Percentiles rank a stretch among this genome's conserved stretches.
These are phyloP conservation scores for Drosophila parabipectinata DNA, from an alignment of 1,140 invertebrate genomes.

Conservation along the genomic window DNA sequence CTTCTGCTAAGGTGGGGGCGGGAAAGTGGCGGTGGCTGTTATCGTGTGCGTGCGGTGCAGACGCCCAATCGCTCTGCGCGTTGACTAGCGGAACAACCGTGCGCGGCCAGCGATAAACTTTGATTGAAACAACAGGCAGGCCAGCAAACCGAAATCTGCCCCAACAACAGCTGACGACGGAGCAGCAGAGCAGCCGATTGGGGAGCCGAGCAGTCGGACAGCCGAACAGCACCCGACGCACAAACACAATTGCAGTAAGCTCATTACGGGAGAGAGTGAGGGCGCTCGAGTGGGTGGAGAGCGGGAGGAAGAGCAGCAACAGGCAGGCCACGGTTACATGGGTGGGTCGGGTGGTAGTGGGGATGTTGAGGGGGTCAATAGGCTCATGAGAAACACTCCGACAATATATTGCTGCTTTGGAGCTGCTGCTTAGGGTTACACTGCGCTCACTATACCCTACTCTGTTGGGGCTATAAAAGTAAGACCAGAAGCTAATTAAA, in stretches of 20 bases:
- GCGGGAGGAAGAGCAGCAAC: slow-evolving; percentile 49
- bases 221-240: slow-evolving; percentile 15
- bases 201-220: neutral
- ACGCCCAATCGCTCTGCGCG: slow-evolving; percentile 44
- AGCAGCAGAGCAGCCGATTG: slow-evolving; percentile 12
- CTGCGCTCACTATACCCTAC: slow-evolving; percentile 42
- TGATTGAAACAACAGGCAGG: slow-evolving; percentile 49
- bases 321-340: slow-evolving; percentile 47
- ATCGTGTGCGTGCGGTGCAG: slow-evolving; percentile 13
- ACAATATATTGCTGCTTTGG: slow-evolving; percentile 36
- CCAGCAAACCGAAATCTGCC: slow-evolving; percentile 24
- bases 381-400: slow-evolving; percentile 38
- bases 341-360: neutral
- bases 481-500: neutral
- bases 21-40: slow-evolving; percentile 11
- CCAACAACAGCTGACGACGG: slow-evolving; percentile 22
- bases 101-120: slow-evolving; percentile 69
- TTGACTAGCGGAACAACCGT: slow-evolving; percentile 58
- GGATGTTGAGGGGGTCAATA: slow-evolving; percentile 2
- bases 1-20: slow-evolving; percentile 34
- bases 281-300: slow-evolving; percentile 6
- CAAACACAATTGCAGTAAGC: slow-evolving; percentile 38
- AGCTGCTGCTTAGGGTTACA: slow-evolving; percentile 37
- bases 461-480: neutral
- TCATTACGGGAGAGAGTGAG: slow-evolving; percentile 50